Percentiles rank a stretch among this genome's conserved stretches.
Conservation (phyloP, 2,888 invertebrate species). For the Helleia helle region DNA sequence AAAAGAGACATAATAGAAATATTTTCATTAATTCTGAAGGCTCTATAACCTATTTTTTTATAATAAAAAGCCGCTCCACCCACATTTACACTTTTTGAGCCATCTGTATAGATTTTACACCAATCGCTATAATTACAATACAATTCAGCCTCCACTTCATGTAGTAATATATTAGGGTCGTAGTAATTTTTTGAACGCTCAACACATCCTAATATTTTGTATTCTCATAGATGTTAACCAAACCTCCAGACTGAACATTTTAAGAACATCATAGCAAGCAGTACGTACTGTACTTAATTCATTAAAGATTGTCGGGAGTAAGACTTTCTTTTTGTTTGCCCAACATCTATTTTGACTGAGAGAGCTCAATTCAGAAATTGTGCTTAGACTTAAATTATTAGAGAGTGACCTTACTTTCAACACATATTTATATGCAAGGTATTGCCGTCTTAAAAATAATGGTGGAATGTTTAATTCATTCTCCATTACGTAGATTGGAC, state of each 20-base stretch:
- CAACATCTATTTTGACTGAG: background rate
- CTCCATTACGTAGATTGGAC: slow-evolving; percentile 9
- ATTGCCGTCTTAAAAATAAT: slow-evolving; percentile 4
- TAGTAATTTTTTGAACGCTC: background rate
- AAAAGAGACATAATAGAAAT: slow-evolving; percentile 12
- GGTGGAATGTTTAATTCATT: slow-evolving; percentile 5
- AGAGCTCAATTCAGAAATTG: background rate
- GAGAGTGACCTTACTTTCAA: slow-evolving; percentile 4
- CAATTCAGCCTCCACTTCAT: background rate
- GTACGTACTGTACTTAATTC: background rate
- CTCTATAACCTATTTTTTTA: background rate
- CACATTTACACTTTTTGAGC: background rate
- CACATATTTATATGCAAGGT: slow-evolving; percentile 8
- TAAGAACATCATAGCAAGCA: background rate
- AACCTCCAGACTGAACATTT: background rate
- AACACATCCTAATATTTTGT: background rate
- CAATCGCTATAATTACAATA: background rate
- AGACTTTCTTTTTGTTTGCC: background rate
- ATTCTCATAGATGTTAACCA: background rate
- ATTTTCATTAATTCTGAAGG: slow-evolving; percentile 8
- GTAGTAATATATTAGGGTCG: background rate
- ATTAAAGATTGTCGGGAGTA: background rate
- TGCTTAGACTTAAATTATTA: slow-evolving; percentile 1
- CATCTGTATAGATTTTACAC: slow-evolving; percentile 2
- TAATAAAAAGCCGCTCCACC: background rate